Evolutionary conservation across 2,113 vertebrate species (phyloP).

Genomic region (Meles meles): DNA sequence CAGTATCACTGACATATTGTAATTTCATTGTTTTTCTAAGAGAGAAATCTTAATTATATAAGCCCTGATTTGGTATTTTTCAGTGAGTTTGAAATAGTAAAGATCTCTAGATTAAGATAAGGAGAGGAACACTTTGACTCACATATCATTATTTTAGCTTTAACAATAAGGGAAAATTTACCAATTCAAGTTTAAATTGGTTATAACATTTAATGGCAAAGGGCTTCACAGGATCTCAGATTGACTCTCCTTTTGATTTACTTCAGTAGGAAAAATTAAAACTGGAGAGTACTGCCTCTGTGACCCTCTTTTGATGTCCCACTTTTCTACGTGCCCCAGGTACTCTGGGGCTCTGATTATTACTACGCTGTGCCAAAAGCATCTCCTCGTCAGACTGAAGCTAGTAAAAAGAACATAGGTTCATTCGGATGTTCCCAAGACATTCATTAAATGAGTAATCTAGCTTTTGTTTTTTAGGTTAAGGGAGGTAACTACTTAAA

Average conservation of each 20-base stretch:
- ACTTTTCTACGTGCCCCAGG: background rate
- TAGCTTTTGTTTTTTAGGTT: background rate
- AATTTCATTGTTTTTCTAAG: background rate
- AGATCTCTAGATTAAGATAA: slow-evolving; percentile 15
- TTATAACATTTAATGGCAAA: background rate
- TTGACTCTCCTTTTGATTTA: background rate
- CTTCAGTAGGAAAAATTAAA: slow-evolving; percentile 46
- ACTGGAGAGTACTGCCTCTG: background rate
- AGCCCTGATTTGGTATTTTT: background rate
- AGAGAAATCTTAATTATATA: background rate
- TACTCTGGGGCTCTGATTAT: background rate
- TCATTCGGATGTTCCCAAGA: background rate
- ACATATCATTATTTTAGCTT: background rate
- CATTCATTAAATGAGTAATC: background rate
- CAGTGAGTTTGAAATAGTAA: background rate
- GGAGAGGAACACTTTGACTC: background rate
- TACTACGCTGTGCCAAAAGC: background rate
- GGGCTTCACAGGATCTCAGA: background rate
- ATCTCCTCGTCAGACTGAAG: background rate
- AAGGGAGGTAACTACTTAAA: background rate
- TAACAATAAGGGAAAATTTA: background rate
- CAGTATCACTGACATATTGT: background rate
- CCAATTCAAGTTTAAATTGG: background rate
- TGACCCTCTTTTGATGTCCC: background rate
- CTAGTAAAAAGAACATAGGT: background rate